Base-by-base conservation (phyloP, 1,140 invertebrate genomes). In the Drosophila sp. region DNA sequence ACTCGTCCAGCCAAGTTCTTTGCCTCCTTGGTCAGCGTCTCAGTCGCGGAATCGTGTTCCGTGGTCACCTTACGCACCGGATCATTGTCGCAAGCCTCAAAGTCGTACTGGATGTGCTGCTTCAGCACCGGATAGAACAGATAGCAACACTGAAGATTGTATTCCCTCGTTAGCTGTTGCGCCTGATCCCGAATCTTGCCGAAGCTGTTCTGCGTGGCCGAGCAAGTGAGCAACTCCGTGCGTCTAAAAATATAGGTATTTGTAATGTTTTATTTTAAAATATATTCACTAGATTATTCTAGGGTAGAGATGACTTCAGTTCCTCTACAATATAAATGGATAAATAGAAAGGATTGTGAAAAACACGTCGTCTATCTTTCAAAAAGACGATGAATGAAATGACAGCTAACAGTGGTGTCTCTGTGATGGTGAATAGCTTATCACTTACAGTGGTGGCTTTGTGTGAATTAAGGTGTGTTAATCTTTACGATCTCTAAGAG, bases 91-190 rank as follows among this genome's bases (percentile, higher is more conserved):
- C 97, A 98, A 0, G 97, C 93, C 90, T 99, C 97, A 92, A 96
- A 99, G 0, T 98, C 97, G 84, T 99, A 99, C 91, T 95, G 95
- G 91, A 99, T 97, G 81, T 97, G 96, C 92, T 98, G 97, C 80
- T 98, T 98, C 34, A 99, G 93, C 27, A 98, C 97, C 0, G 97
- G 97, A 91, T 98, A 98, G 92, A 97, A 98, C 18, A 97, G 93
- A 83, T 98, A 97, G 84, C 97, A 96, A 91, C 97, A 98, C 91
- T 98, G 96, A 70, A 98, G 94, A 91, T 98, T 98, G 93, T 98
- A 98, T 70, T 98, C 96, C 63, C 97, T 94, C 13, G 96, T 98
- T 9, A 99, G 94, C 94, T 99, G 95, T 90, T 97, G 96, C 2
- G 97, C 97, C 92, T 98, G 97, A 89, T 98, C 96, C 16, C 96